phyloP scores from a whole-genome alignment of 2,888 invertebrate genomes.

The Hirudinaria manillensis region DNA sequence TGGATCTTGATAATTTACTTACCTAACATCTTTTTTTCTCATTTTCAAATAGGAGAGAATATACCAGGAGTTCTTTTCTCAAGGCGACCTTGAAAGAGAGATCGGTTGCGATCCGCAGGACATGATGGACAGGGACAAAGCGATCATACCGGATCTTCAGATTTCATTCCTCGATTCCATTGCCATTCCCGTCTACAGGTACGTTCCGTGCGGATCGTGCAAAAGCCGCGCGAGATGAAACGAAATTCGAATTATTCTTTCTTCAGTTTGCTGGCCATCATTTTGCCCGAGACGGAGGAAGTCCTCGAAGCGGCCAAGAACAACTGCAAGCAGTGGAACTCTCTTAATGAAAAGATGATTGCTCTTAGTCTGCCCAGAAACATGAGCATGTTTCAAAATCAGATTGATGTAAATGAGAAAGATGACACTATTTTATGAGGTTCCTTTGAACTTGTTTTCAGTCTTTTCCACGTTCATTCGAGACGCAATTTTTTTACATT shows the following conservation, averaged over 20 bases:
- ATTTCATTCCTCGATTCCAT: constrained; percentile 60
- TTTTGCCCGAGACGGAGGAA: constrained; percentile 44
- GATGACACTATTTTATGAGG: constrained; percentile 16
- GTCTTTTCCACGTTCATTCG: too few relatives aligned
- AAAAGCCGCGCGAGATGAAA: not conserved
- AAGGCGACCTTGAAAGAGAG: constrained; percentile 76
- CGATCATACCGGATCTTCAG: constrained; percentile 74
- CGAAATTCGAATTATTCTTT: not conserved
- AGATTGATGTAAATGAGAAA: not conserved
- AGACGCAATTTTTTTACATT: too few relatives aligned
- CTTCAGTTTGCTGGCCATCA: constrained; percentile 43
- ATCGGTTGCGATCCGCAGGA: constrained; percentile 67
- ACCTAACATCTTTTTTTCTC: not conserved
- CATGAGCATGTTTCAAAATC: constrained; percentile 32
- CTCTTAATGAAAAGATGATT: constrained; percentile 41
- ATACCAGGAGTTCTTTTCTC: constrained; percentile 77
- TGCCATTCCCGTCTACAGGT: constrained; percentile 59
- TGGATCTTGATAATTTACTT: not conserved
- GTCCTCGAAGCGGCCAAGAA: constrained; percentile 46
- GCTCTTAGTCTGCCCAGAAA: constrained; percentile 31
- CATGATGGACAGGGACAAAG: constrained; percentile 77
- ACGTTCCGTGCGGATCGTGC: not conserved
- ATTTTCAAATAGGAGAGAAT: constrained; percentile 60
- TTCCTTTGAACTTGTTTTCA: too few relatives aligned
- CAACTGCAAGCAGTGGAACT: constrained; percentile 49